phyloP scores from a whole-genome alignment of 2,797 vertebrate species.

The Columba guinea region DNA sequence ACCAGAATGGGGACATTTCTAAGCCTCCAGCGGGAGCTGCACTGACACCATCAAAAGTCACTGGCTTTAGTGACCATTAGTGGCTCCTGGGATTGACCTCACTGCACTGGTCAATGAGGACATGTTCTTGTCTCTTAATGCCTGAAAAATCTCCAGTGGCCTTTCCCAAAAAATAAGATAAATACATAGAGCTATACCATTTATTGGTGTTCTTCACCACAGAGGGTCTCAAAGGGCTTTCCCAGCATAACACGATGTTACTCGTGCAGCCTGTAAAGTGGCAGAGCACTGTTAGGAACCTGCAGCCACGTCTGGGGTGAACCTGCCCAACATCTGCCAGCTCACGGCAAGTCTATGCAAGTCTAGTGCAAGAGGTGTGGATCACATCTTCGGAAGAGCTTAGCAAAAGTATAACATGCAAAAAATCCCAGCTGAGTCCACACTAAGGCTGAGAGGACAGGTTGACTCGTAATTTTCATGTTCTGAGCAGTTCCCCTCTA shows the following conservation, averaged over 20 bases:
- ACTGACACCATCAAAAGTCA: not conserved
- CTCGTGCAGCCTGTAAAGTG: not conserved
- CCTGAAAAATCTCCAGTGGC: not conserved
- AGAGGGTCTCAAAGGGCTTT: constrained; percentile 36
- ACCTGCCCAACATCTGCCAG: not conserved
- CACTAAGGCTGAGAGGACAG: not conserved
- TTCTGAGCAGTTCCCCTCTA: not conserved
- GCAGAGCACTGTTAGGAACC: constrained; percentile 26
- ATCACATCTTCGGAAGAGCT: not conserved
- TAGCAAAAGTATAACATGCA: not conserved
- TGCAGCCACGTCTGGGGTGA: not conserved
- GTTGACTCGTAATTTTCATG: not conserved
- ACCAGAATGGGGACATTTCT: not conserved
- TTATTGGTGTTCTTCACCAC: not conserved
- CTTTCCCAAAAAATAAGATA: not conserved
- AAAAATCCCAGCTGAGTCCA: not conserved
- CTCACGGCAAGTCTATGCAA: not conserved
- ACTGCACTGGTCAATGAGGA: not conserved
- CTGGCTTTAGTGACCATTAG: not conserved
- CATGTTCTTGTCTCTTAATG: not conserved
- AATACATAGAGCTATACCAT: not conserved
- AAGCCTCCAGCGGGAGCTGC: not conserved
- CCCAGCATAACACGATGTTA: not conserved
- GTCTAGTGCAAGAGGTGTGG: not conserved
- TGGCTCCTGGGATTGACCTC: not conserved